Base-by-base conservation (phyloP, 2,888 invertebrate species). In the Chrysolina oricalcia region DNA sequence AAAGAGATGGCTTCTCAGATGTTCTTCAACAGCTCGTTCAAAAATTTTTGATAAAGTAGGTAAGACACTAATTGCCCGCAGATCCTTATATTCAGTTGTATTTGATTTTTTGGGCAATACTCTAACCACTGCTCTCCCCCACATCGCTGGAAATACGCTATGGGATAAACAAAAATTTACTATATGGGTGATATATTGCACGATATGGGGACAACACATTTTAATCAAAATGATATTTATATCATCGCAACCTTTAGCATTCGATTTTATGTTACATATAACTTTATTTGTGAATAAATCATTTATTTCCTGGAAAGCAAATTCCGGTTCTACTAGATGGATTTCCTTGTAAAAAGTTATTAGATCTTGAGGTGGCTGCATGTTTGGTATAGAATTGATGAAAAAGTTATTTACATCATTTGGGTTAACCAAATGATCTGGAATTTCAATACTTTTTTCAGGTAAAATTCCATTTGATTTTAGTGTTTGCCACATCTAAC, bases 121-220 rank as follows among this genome's bases (percentile, higher is more conserved):
- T 59, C 59, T 0, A 0, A 59, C 59, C 59, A 59, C 59, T 59
- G 59, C 59, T 59, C 59, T 59, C 27, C 59, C 59, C 59, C 59
- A 59, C 59, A 59, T 59, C 59, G 59, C 59, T 23, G 59, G 23
- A 59, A 59, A 59, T 59, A 59, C 68, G 53, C 50, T 53, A 23
- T 40, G 53, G 68, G 40, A 43, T 40, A 43, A 2, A 59, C 59
- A 59, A 59, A 59, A 6, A 27, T 59, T 59, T 3, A 59, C 27
- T 17, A 59, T 59, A 15, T 59, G 59, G 59, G n/a, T n/a, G n/a
- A n/a, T n/a, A n/a, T n/a, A n/a, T n/a, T n/a, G n/a, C 17, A 53
- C 40, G 40, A 40, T 40, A 40, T 46, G 46, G 27, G 53, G 59
- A 59, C n/a, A n/a, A n/a, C n/a, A n/a, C n/a, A n/a, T n/a, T n/a